Conservation (phyloP, 2,888 invertebrate genomes). For the Catocala fraxini region DNA sequence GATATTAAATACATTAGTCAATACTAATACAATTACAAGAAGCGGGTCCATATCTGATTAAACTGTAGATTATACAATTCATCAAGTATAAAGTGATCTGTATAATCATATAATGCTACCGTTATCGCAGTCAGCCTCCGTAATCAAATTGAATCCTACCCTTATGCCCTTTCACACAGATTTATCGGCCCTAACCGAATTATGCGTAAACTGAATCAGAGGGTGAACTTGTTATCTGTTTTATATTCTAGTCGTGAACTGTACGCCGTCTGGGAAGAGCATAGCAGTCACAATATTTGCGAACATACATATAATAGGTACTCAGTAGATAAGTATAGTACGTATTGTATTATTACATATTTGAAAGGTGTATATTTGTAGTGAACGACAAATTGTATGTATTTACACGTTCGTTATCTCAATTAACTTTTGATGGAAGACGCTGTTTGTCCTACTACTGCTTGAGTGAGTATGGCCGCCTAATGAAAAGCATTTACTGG, state of each 20-base stretch:
- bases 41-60: constrained; percentile 49
- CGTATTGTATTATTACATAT: no score
- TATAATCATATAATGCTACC: constrained; percentile 71
- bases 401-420: no score
- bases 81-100: constrained; percentile 70
- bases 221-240: constrained; percentile 67
- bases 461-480: no score
- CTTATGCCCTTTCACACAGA: constrained; percentile 76
- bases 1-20: constrained; percentile 23
- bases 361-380: no score
- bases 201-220: constrained; percentile 79
- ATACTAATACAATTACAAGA: constrained; percentile 44
- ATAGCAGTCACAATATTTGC: constrained; percentile 29
- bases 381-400: no score
- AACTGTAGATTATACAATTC: constrained; percentile 59
- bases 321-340: not conserved
- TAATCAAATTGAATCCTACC: constrained; percentile 74
- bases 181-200: constrained; percentile 85
- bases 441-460: no score
- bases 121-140: constrained; percentile 69
- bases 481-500: no score
- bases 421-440: no score
- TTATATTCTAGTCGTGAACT: constrained; percentile 67
- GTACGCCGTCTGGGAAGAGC: constrained; percentile 51
- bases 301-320: not conserved